Evolutionary conservation across 2,797 vertebrate species (phyloP).

Genomic region (Steatocranus sp.): DNA sequence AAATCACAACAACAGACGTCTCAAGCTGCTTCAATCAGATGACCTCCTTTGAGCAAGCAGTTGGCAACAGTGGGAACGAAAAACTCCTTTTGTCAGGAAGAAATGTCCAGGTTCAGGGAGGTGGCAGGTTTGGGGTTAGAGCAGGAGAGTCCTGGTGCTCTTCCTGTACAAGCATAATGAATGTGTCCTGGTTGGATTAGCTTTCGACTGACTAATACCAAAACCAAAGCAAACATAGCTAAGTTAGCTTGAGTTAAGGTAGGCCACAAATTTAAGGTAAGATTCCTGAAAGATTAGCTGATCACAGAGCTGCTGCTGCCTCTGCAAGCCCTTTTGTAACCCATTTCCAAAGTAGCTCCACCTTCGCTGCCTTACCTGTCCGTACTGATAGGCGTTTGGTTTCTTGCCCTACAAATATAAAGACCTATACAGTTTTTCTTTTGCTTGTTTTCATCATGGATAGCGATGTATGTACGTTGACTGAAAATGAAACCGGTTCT

Average conservation of each 20-base stretch:
- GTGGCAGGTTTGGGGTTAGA: neutral
- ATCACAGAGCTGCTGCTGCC: neutral
- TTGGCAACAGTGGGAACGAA: neutral
- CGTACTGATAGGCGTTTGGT: rapidly evolving
- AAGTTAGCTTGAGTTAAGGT: neutral
- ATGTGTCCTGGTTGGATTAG: neutral
- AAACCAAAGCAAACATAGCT: neutral
- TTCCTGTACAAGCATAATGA: neutral
- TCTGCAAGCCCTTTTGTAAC: neutral
- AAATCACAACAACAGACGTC: neutral
- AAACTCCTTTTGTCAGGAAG: neutral
- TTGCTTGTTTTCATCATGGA: neutral
- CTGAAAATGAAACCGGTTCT: neutral
- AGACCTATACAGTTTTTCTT: neutral
- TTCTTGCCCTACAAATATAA: neutral
- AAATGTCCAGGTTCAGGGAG: neutral
- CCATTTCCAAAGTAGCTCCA: neutral
- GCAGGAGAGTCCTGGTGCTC: neutral
- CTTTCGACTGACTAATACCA: rapidly evolving
- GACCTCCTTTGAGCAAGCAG: neutral
- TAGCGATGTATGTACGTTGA: neutral
- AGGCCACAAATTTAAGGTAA: neutral
- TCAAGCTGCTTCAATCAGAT: neutral
- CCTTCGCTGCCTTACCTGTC: rapidly evolving
- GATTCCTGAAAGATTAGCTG: neutral